Evolutionary conservation across 1,140 invertebrate species (phyloP), one percentile per base, ranked within the genome.

Genomic region (Frieseomelitta varia): DNA sequence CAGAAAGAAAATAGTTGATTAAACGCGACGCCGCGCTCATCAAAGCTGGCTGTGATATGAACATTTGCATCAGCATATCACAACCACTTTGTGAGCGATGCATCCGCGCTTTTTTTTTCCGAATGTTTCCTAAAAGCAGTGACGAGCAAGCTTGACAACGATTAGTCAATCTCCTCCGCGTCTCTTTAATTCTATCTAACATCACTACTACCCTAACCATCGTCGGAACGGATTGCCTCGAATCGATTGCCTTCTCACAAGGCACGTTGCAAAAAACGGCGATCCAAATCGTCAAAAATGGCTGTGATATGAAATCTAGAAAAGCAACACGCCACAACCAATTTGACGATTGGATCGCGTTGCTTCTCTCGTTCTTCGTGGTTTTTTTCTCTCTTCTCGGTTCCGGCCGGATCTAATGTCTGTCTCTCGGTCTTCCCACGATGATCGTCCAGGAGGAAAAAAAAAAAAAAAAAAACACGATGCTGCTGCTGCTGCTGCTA

Each of bases 41-140:
- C 97, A 97, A 97, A 97, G 96, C 97, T 97, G 97, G 97, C 97
- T 97, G 97, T 97, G 96, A 96, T 96, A 96, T 96, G 96, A 95
- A 83, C 81, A 86, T 55, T 90, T 47, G 91, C 86, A 92, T 90
- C 90, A 91, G 95, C 96, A 96, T 95, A 96, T 95, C 95, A 96
- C 96, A 96, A 91, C 95, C 96, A 96, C 96, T 96, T 96, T 96
- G 96, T 96, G 95, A 96, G 96, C 94, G 94, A 93, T 93, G 95
- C 93, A 91, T 89, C 86, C 91, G 84, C 81, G 51, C 73, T 79
- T 71, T 67, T 68, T 21, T 39, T 8, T 72, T 68, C 17, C 27
- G 27, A 30, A 21, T 10, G 4, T 47, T 65, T 17, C 63, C 63
- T 30, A 19, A 30, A 65, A 30, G 4, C n/a, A 15, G 15, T 15